Percentiles rank a stretch among this genome's conserved stretches.
Evolutionary conservation across 2,797 vertebrate species (phyloP).

Genomic region (Simalia tracyae): DNA sequence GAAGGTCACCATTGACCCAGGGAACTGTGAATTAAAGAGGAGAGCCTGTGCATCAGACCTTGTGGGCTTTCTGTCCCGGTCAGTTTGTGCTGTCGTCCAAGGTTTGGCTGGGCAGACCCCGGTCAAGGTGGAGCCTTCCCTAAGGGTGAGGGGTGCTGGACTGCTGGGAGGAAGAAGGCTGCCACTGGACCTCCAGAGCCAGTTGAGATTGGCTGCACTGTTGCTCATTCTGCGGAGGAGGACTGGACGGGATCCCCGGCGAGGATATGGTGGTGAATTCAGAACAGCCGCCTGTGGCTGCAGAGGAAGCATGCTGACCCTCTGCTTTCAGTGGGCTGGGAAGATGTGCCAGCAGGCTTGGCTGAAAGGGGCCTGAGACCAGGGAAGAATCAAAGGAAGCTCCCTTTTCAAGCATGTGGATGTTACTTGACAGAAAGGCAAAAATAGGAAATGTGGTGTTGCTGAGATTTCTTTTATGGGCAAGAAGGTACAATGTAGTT

Average conservation of each 20-base stretch:
- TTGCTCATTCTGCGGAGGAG: neutral
- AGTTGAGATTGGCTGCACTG: neutral
- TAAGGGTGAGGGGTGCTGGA: neutral
- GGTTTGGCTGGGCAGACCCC: neutral
- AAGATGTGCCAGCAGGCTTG: neutral
- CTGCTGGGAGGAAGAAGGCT: neutral
- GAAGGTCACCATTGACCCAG: neutral
- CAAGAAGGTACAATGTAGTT: neutral
- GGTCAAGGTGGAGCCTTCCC: neutral
- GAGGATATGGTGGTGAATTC: neutral
- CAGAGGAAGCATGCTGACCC: neutral
- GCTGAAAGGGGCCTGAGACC: neutral
- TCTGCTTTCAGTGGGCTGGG: neutral
- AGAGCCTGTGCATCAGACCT: too few relatives aligned
- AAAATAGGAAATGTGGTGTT: too few relatives aligned
- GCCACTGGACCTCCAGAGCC: neutral
- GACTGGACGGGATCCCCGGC: neutral
- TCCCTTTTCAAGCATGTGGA: neutral
- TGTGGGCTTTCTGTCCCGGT: neutral
- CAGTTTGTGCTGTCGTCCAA: neutral
- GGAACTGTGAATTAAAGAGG: neutral
- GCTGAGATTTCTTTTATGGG: neutral
- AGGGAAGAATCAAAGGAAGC: neutral
- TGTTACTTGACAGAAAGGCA: neutral
- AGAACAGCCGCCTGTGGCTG: slow-evolving; percentile 1